These are phyloP conservation scores for Ditula angustiorana DNA, from an alignment of 2,888 invertebrate species.

Conservation along the genomic window DNA sequence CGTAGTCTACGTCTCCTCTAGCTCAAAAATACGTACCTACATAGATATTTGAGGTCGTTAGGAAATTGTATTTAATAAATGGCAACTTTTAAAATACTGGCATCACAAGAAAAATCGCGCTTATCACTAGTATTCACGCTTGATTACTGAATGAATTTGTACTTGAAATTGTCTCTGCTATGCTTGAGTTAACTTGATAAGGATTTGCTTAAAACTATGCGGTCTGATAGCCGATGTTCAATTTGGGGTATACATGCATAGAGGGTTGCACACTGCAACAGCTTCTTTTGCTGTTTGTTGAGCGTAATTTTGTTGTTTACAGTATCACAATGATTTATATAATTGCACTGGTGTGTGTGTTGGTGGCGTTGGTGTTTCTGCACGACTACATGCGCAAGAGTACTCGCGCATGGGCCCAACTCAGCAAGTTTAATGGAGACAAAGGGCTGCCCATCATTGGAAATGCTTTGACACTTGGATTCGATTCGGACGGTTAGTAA, in stretches of 20 bases:
- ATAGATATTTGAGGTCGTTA: no score
- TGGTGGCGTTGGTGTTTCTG: conserved; percentile 44
- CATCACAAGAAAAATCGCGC: neutral
- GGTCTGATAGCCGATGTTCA: neutral
- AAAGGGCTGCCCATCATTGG: conserved; percentile 60
- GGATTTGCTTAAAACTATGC: neutral
- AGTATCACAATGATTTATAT: conserved; percentile 46
- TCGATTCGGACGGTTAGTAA: conserved; percentile 55
- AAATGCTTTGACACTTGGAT: conserved; percentile 62
- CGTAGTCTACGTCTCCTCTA: neutral
- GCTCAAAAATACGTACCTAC: neutral
- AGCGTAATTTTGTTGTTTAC: neutral
- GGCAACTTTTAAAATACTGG: no score
- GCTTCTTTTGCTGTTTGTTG: neutral
- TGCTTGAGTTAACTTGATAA: conserved; percentile 9
- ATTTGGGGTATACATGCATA: neutral
- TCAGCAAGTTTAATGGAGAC: conserved; percentile 58
- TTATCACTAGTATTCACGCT: neutral
- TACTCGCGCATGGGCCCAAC: conserved; percentile 48
- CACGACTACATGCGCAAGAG: conserved; percentile 45
- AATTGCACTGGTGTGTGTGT: conserved; percentile 46
- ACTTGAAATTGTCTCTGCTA: neutral
- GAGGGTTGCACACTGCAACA: neutral
- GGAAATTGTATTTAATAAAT: no score
- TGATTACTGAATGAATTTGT: neutral